Conservation (phyloP, 2,888 invertebrate genomes). For the Bombyx huttoni region DNA sequence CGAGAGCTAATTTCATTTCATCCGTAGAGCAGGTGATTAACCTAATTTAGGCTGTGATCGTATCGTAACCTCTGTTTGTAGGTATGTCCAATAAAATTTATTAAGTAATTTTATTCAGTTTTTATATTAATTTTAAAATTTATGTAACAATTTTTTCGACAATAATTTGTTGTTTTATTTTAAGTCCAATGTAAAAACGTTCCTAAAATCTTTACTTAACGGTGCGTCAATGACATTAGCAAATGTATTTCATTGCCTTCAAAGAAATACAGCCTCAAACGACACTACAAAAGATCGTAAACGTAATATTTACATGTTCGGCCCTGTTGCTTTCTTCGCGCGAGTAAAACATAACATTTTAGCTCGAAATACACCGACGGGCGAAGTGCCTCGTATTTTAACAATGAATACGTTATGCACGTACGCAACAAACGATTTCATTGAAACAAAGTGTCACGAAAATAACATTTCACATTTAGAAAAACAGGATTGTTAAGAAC, state of each 20-base stretch:
- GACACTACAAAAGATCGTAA: conserved; percentile 27
- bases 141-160: too few species aligned
- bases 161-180: too few species aligned
- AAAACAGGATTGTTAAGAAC: conserved; percentile 12
- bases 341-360: conserved; percentile 15
- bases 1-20: too few species aligned
- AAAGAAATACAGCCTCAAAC: background rate
- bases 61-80: too few species aligned
- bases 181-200: background rate
- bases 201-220: background rate
- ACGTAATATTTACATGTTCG: conserved; percentile 19
- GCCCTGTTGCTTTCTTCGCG: conserved; percentile 29
- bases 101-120: too few species aligned
- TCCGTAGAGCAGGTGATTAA: too few species aligned
- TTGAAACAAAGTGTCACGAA: conserved; percentile 17
- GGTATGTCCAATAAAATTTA: too few species aligned
- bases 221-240: background rate
- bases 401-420: conserved; percentile 15
- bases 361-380: conserved; percentile 7
- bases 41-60: too few species aligned
- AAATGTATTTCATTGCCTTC: background rate
- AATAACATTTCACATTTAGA: conserved; percentile 19
- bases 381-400: conserved; percentile 24
- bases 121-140: too few species aligned
- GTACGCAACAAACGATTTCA: conserved; percentile 10